Base-by-base conservation (phyloP, 2,888 invertebrate genomes). In the Microctonus hyperodae region DNA sequence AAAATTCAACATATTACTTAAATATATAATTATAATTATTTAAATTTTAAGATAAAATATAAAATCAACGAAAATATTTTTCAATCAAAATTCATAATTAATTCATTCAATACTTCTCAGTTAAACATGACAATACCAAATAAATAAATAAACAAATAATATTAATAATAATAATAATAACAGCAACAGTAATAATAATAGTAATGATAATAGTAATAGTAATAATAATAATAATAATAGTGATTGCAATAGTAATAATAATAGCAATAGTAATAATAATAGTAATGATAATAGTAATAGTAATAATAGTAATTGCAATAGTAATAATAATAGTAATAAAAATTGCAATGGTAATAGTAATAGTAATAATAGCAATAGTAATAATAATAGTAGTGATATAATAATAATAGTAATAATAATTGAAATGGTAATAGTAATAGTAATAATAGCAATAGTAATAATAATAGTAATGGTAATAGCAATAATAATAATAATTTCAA, bases 61-160 rank as follows among this genome's bases (percentile, higher is more conserved):
- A 7, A 16, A 2, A 20, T 22, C 5, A 16, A 10, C 9, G 1
- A 11, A 50, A 50, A 53, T 25, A 55, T 28, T 6, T 28, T 31
- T 28, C n/a, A n/a, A 25, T 16, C 48, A 7, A 2, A 23, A 23
- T 51, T 2, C 23, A 23, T 51, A 23, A 23, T 11, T 31, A n/a
- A 28, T 5, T 28, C n/a, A 55, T 55, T 44, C 44, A 55, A 28
- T 33, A 55, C 28, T 55, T 55, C n/a, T n/a, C n/a, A n/a, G n/a
- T n/a, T n/a, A n/a, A n/a, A n/a, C n/a, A n/a, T n/a, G n/a, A n/a
- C n/a, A n/a, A n/a, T 31, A n/a, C n/a, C n/a, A n/a, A n/a, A n/a
- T n/a, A n/a, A n/a, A n/a, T n/a, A n/a, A n/a, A n/a, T n/a, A n/a
- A n/a, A n/a, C n/a, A n/a, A 2, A 2, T 13, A 2, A n/a, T 16